Evolutionary conservation across 2,113 vertebrate species (phyloP).

Genomic region (Vanacampus margaritifer): DNA sequence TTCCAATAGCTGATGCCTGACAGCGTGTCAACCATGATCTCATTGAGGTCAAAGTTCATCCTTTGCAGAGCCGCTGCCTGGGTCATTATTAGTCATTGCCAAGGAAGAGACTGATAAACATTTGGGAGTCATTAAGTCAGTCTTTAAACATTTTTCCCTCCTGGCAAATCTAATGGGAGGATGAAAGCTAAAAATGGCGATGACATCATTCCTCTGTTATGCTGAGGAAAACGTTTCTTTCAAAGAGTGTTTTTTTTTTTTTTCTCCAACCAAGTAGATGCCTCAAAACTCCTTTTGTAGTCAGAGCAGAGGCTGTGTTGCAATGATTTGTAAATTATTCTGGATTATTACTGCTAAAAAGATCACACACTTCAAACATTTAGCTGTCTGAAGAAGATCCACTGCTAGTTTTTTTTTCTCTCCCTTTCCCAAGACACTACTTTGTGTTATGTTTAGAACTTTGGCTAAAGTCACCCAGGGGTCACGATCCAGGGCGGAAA

Average conservation of each 20-base stretch:
- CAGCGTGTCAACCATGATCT: slow-evolving; percentile 20
- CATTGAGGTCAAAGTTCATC: slow-evolving; percentile 44
- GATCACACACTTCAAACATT: slow-evolving; percentile 8
- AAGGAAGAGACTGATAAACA: slow-evolving; percentile 17
- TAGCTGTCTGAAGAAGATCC: slow-evolving; percentile 21
- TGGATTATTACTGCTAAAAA: slow-evolving; percentile 33
- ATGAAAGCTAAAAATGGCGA: not conserved
- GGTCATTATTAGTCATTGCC: slow-evolving; percentile 34
- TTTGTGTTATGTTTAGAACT: slow-evolving; percentile 46
- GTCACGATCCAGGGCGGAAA: slow-evolving; percentile 27
- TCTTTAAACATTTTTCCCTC: slow-evolving; percentile 12
- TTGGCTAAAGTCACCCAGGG: slow-evolving; percentile 35
- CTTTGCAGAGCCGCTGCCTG: slow-evolving; percentile 23
- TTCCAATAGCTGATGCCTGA: slow-evolving; percentile 31
- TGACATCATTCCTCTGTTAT: slow-evolving; percentile 11
- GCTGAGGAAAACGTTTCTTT: slow-evolving; percentile 9
- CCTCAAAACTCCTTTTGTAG: slow-evolving; percentile 19
- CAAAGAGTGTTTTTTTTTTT: slow-evolving; percentile 14
- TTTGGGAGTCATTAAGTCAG: slow-evolving; percentile 25
- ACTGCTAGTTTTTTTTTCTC: not conserved
- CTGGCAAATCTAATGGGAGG: slow-evolving; percentile 16
- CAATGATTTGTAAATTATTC: slow-evolving; percentile 41
- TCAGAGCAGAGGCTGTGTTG: slow-evolving; percentile 7
- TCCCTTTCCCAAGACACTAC: slow-evolving; percentile 17
- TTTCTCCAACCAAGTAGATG: slow-evolving; percentile 12